phyloP scores from a whole-genome alignment of 2,797 vertebrate genomes.

The Esox masquinongy region DNA sequence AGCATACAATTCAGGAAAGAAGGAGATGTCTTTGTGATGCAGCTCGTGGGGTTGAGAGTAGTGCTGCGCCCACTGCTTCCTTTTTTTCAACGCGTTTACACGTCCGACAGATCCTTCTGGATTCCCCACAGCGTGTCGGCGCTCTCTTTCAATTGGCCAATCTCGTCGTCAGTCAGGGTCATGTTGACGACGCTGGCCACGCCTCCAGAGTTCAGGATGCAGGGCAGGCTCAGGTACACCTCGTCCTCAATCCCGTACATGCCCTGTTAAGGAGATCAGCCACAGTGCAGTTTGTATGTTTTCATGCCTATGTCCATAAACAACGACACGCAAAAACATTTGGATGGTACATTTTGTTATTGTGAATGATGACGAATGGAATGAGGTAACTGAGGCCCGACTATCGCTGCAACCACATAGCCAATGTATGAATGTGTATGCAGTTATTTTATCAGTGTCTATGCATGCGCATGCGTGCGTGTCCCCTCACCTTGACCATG shows the following conservation, averaged over 20 bases:
- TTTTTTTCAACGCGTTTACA: conserved; percentile 65
- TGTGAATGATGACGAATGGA: too few relatives aligned
- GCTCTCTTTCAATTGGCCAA: conserved; percentile 86
- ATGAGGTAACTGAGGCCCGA: too few relatives aligned
- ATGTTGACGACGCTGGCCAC: conserved; percentile 89
- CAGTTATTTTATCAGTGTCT: too few relatives aligned
- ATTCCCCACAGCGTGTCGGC: conserved; percentile 91
- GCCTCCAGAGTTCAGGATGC: conserved; percentile 83
- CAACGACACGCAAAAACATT: too few relatives aligned
- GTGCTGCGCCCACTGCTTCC: conserved; percentile 32
- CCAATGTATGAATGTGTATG: too few relatives aligned
- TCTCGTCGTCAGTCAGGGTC: conserved; percentile 87
- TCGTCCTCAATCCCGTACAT: conserved; percentile 89
- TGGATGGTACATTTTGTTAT: too few relatives aligned
- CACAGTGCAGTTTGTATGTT: background rate
- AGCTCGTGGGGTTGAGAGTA: background rate
- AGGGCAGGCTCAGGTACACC: conserved; percentile 93
- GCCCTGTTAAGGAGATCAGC: conserved; percentile 66
- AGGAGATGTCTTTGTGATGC: background rate
- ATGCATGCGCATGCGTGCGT: background rate
- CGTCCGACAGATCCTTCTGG: conserved; percentile 92
- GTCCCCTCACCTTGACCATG: conserved; percentile 88
- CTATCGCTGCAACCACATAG: too few relatives aligned
- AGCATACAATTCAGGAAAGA: background rate
- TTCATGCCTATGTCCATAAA: background rate